Evolutionary conservation across 2,113 vertebrate genomes (phyloP).

Genomic region (Cisticola juncidis): DNA sequence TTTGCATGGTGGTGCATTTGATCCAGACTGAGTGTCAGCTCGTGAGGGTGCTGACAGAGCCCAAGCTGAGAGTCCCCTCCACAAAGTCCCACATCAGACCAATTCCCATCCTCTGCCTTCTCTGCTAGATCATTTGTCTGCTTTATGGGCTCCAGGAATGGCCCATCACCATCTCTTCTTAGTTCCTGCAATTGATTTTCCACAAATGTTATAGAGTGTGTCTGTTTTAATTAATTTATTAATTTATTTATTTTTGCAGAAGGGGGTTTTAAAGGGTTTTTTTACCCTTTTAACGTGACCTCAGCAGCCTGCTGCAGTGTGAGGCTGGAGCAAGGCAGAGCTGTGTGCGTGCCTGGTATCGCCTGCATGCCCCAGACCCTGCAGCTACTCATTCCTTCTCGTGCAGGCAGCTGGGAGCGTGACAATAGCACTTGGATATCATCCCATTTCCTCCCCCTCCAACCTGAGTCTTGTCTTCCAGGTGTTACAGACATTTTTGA

Average conservation of each 20-base stretch:
- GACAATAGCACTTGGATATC: slow-evolving; percentile 43
- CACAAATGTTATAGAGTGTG: background rate
- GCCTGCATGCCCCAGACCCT: background rate
- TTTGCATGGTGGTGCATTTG: background rate
- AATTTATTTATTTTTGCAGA: background rate
- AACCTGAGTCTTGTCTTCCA: slow-evolving; percentile 33
- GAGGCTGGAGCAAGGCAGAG: background rate
- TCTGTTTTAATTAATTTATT: background rate
- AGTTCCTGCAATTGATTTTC: background rate
- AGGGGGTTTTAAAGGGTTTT: background rate
- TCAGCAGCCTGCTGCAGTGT: background rate
- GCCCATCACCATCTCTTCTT: background rate
- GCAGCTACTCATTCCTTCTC: slow-evolving; percentile 43
- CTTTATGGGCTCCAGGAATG: background rate
- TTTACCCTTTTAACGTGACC: background rate
- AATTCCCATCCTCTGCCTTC: background rate
- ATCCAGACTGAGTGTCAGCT: background rate
- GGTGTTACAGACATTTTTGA: slow-evolving; percentile 38
- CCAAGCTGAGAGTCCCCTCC: background rate
- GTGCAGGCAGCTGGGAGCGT: background rate
- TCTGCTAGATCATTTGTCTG: background rate
- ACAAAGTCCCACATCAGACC: background rate
- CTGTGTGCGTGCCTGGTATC: background rate
- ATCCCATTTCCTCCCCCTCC: slow-evolving; percentile 15
- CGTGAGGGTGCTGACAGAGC: background rate